Evolutionary conservation across 2,113 vertebrate genomes (phyloP).

Genomic region (Oncorhynchus kisutch): DNA sequence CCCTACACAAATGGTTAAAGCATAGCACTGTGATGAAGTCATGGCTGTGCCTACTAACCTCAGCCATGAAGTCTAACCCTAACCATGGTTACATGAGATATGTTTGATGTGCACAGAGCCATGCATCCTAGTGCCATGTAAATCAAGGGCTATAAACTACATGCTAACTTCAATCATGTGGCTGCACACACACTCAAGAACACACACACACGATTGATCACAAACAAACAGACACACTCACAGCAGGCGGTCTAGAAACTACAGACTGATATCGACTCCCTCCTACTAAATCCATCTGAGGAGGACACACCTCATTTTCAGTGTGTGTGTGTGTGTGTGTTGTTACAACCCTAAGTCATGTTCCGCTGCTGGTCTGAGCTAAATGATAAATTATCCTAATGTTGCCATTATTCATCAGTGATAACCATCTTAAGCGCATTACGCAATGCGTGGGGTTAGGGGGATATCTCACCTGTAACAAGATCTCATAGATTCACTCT

Average conservation of each 20-base stretch:
- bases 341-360: constrained; percentile 6
- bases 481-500: no score
- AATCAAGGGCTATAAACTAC: neutral
- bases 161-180: neutral
- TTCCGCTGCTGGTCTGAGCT: constrained; percentile 7
- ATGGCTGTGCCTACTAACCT: neutral
- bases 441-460: constrained; percentile 15
- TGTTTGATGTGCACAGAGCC: neutral
- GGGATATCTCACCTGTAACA: no score
- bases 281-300: constrained; percentile 22
- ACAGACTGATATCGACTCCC: constrained; percentile 15
- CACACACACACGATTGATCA: neutral
- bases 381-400: constrained; percentile 26
- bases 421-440: constrained; percentile 10
- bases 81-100: neutral
- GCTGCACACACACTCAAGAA: no score
- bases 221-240: neutral
- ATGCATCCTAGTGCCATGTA: neutral
- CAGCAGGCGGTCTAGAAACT: neutral
- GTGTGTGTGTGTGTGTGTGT: neutral
- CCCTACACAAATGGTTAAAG: neutral
- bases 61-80: neutral
- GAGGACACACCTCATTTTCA: constrained; percentile 21
- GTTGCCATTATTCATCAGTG: constrained; percentile 21
- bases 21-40: neutral